Base-by-base conservation (phyloP, 1,140 invertebrate genomes). In the Achroia grisella region DNA sequence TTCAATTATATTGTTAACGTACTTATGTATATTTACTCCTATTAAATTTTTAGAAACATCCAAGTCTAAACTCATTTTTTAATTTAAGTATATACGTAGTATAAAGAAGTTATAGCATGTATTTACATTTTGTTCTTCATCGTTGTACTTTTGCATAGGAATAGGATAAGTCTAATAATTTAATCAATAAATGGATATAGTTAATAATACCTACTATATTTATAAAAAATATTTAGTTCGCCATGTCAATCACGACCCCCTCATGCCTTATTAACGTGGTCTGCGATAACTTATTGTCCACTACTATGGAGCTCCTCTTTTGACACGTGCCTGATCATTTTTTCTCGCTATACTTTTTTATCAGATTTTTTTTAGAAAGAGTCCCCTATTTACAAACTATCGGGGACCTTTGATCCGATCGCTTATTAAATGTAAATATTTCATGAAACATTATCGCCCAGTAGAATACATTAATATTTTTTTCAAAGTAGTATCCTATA, bases 361-460 rank as follows among this genome's bases (percentile, higher is more conserved):
- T 48, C 8, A 13, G 8, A 46, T 45, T 54, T 67, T 56, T 50
- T 56, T 53, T 53, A 72, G 76, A 74, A 62, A 71, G 62, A 41
- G 50, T 67, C 76, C 80, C 80, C 77, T 78, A 81, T 78, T 78
- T 71, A 66, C 63, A 70, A 71, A 74, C 56, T 63, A 72, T 61
- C 55, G 56, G 55, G 62, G 80, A 83, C 80, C 80, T 84, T 79
- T 84, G 76, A 81, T 81, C 80, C 68, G 56, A 48, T 49, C 67
- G 70, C 75, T 80, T 84, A 84, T 84, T 84, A 84, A 84, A 81
- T 70, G 62, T 81, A 81, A 84, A 84, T 84, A 84, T 81, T 84
- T 84, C 73, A 81, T 71, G 62, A 68, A 72, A 70, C 49, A 67
- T 69, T 68, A 74, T 71, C 14, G 13, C 13, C 17, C 35, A 37